Conservation (phyloP, 2,113 vertebrate genomes). For the Platysternon megacephalum region DNA sequence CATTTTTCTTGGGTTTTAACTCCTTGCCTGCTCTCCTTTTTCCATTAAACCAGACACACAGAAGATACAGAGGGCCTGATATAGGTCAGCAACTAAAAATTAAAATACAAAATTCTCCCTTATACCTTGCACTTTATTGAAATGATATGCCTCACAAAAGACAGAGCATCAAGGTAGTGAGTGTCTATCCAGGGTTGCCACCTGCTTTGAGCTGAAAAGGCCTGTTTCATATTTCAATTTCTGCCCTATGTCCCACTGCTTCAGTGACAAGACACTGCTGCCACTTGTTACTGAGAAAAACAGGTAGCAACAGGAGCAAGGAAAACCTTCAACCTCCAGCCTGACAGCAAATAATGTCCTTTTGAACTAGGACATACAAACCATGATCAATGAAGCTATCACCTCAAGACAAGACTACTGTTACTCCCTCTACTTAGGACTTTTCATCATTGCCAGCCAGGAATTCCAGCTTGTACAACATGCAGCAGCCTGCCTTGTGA, state of each 20-base stretch:
- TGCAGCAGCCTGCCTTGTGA: background rate
- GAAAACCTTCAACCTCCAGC: background rate
- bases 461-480: background rate
- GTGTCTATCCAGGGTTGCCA: background rate
- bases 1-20: background rate
- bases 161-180: background rate
- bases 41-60: background rate
- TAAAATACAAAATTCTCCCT: background rate
- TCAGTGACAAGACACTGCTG: background rate
- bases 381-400: background rate
- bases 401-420: background rate
- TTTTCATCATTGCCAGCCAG: background rate
- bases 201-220: background rate
- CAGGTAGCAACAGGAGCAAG: background rate
- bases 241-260: background rate
- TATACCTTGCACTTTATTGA: background rate
- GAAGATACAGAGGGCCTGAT: background rate
- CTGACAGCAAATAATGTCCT: background rate
- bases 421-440: background rate
- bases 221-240: background rate
- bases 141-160: background rate
- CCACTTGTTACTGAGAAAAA: conserved; percentile 5
- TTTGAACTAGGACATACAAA: accelerated
- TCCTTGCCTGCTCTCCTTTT: background rate
- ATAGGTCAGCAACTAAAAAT: background rate